These are phyloP conservation scores for Cettia cetti DNA, from an alignment of 2,113 vertebrate species.

Conservation along the genomic window DNA sequence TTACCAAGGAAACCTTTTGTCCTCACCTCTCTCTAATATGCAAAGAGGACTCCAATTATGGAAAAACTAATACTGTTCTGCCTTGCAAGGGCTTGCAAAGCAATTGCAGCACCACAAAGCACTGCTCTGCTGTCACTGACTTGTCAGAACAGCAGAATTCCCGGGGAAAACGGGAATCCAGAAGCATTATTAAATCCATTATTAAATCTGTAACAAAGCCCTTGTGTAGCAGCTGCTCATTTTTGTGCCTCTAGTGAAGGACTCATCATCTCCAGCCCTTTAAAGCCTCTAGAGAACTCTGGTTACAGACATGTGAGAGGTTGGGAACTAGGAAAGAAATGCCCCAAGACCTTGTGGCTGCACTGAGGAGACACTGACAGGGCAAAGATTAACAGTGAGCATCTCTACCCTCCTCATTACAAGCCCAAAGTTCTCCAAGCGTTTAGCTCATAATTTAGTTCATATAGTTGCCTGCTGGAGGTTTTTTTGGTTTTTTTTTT, in stretches of 20 bases:
- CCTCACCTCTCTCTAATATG: constrained; percentile 23
- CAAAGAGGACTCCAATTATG: background rate
- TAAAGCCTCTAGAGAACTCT: background rate
- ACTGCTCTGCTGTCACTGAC: background rate
- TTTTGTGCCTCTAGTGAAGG: background rate
- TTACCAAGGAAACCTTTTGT: constrained; percentile 19
- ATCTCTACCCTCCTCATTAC: background rate
- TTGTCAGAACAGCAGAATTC: background rate
- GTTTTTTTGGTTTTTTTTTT: background rate
- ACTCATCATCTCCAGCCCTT: background rate
- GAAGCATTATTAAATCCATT: background rate
- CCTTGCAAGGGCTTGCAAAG: background rate
- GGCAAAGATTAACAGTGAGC: background rate
- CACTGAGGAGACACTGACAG: background rate
- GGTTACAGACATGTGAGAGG: background rate
- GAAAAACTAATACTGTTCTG: background rate
- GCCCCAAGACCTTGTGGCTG: background rate
- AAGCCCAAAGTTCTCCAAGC: background rate
- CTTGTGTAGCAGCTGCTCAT: background rate
- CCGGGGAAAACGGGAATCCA: background rate
- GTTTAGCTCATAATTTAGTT: background rate
- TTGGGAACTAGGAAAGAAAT: background rate
- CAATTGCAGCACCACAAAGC: background rate
- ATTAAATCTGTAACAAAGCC: background rate
- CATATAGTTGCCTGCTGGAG: background rate